Percentiles rank a stretch among this genome's conserved stretches.
Evolutionary conservation across 2,797 vertebrate genomes (phyloP).

Genomic region (Cichlasoma orientale): DNA sequence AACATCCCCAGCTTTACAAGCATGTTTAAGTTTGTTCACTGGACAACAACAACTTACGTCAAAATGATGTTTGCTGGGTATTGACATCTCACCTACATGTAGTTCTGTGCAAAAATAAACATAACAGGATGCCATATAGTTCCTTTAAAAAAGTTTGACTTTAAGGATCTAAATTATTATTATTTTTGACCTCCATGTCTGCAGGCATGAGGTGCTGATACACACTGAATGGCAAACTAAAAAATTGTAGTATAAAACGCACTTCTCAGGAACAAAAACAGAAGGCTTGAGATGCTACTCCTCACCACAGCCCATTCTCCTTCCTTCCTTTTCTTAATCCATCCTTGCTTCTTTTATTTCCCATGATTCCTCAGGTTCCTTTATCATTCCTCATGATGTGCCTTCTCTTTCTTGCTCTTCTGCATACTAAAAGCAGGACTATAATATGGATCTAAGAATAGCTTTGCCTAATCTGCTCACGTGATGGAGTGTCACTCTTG

Average conservation of each 20-base stretch:
- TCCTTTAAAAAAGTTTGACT: no score
- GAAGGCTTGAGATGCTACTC: conserved; percentile 15
- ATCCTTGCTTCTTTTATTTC: conserved; percentile 9
- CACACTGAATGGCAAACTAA: no score
- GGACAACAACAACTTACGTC: no score
- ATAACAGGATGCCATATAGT: no score
- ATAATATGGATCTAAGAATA: conserved; percentile 66
- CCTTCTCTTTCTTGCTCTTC: conserved; percentile 15
- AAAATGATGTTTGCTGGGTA: no score
- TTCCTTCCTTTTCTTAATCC: conserved; percentile 15
- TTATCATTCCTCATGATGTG: conserved; percentile 34
- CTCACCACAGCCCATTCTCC: neutral
- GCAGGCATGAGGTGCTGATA: no score
- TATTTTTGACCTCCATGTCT: no score
- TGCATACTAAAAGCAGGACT: conserved; percentile 52
- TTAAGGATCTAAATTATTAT: no score
- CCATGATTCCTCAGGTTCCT: conserved; percentile 9
- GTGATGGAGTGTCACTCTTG: conserved; percentile 42
- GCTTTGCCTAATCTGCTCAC: conserved; percentile 54
- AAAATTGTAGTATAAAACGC: neutral
- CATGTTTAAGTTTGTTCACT: no score
- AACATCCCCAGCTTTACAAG: no score
- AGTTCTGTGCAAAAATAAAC: no score
- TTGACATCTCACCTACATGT: no score
- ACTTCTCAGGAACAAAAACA: neutral